Evolutionary conservation across 2,113 vertebrate genomes (phyloP).

Genomic region (Xerus inauris): DNA sequence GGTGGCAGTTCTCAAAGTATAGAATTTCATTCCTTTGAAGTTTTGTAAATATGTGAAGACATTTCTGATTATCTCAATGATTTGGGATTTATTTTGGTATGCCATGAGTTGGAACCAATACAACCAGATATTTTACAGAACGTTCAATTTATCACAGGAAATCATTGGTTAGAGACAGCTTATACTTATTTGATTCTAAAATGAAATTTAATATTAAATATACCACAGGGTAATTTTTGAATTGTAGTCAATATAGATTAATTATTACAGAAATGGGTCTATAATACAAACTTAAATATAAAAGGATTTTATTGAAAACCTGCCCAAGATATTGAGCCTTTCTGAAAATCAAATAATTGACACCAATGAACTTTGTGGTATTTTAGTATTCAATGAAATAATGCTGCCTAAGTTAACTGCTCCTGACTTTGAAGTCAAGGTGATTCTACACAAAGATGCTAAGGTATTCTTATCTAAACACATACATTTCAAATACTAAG

Average conservation of each 20-base stretch:
- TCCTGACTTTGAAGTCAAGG: background rate
- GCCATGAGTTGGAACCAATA: rapidly evolving
- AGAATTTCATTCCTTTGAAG: background rate
- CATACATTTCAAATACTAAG: background rate
- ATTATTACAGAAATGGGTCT: background rate
- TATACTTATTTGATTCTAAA: background rate
- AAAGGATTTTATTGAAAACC: background rate
- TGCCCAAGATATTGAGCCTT: background rate
- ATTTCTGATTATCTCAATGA: background rate
- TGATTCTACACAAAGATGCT: background rate
- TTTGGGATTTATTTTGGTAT: background rate
- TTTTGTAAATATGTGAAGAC: background rate
- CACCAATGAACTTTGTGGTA: background rate
- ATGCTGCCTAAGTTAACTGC: background rate
- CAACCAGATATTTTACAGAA: background rate
- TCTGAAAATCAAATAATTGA: background rate
- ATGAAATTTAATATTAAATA: background rate
- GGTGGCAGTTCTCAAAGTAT: background rate
- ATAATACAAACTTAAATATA: background rate
- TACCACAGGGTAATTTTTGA: background rate
- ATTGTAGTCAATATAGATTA: background rate
- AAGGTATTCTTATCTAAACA: background rate
- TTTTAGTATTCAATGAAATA: background rate
- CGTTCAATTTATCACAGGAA: background rate
- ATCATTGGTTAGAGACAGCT: background rate